Conservation (phyloP, 1,140 invertebrate genomes). For the Latrodectus geometricus region DNA sequence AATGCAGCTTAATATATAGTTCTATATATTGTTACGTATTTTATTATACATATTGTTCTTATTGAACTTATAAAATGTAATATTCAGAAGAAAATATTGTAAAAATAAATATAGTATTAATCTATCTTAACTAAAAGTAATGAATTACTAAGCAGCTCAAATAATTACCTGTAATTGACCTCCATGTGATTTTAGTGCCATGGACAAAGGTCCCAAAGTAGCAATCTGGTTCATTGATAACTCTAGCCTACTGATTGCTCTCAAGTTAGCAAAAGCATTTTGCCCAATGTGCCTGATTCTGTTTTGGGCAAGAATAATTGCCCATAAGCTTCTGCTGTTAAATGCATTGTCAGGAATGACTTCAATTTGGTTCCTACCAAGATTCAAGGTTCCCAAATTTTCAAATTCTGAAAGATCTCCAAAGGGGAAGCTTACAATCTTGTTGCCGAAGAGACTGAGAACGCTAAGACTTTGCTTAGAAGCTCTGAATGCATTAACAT, state of each 20-base stretch:
- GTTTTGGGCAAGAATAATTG: conserved; percentile 47
- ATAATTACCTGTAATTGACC: conserved; percentile 25
- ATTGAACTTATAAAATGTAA: no score
- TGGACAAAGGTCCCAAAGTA: conserved; percentile 31
- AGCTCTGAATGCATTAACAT: conserved; percentile 25
- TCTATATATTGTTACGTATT: no score
- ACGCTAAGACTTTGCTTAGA: conserved; percentile 10
- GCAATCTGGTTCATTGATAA: conserved; percentile 10
- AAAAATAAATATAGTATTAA: not conserved
- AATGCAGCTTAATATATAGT: no score
- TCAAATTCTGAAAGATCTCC: not conserved
- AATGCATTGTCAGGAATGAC: conserved; percentile 36
- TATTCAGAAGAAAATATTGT: not conserved
- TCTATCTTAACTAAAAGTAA: not conserved
- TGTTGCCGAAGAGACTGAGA: conserved; percentile 54
- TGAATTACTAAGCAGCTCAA: not conserved
- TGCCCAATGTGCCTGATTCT: conserved; percentile 38
- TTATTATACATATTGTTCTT: no score
- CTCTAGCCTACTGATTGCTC: conserved; percentile 31
- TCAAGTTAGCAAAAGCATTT: conserved; percentile 37
- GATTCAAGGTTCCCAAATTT: conserved; percentile 7
- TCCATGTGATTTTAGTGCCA: conserved; percentile 23
- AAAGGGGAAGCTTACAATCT: conserved; percentile 26
- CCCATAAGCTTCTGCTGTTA: conserved; percentile 12
- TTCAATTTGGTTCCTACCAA: conserved; percentile 32